A percentile compares a stretch with the other conserved stretches of the same genome.
These are phyloP conservation scores for Drosophila affinis DNA, from an alignment of 2,888 invertebrate genomes.

Conservation along the genomic window DNA sequence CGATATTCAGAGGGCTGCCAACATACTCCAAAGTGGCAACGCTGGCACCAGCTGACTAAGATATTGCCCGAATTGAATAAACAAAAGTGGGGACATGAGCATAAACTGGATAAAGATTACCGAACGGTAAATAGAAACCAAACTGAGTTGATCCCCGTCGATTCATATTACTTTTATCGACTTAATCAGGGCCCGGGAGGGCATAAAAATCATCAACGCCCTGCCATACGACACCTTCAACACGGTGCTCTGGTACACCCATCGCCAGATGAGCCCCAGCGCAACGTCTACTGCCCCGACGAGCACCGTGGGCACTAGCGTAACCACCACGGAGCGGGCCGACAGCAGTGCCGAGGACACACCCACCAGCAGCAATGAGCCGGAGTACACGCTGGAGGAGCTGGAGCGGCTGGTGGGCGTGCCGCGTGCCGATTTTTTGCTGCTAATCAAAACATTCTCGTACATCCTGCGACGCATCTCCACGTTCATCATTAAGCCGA, in stretches of 20 bases:
- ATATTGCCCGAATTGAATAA: slow-evolving; percentile 1
- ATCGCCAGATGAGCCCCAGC: slow-evolving; percentile 82
- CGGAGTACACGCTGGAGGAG: slow-evolving; percentile 82
- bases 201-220: slow-evolving; percentile 83
- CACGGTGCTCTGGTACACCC: slow-evolving; percentile 82
- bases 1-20: background rate
- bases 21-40: slow-evolving; percentile 14
- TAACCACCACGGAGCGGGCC: slow-evolving; percentile 58
- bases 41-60: background rate
- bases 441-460: slow-evolving; percentile 83
- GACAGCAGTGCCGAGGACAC: slow-evolving; percentile 47
- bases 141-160: background rate
- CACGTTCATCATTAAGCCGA: slow-evolving; percentile 85
- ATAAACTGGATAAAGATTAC: slow-evolving; percentile 69
- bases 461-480: slow-evolving; percentile 85
- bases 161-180: background rate
- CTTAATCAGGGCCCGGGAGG: slow-evolving; percentile 81
- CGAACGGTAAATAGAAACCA: slow-evolving; percentile 45
- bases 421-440: slow-evolving; percentile 80
- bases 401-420: slow-evolving; percentile 82
- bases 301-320: slow-evolving; percentile 61
- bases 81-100: slow-evolving; percentile 45
- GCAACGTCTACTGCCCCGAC: slow-evolving; percentile 10
- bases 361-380: slow-evolving; percentile 64
- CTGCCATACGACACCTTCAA: slow-evolving; percentile 82